Base-by-base conservation (phyloP, 2,888 invertebrate genomes). In the Argyresthia goedartella region DNA sequence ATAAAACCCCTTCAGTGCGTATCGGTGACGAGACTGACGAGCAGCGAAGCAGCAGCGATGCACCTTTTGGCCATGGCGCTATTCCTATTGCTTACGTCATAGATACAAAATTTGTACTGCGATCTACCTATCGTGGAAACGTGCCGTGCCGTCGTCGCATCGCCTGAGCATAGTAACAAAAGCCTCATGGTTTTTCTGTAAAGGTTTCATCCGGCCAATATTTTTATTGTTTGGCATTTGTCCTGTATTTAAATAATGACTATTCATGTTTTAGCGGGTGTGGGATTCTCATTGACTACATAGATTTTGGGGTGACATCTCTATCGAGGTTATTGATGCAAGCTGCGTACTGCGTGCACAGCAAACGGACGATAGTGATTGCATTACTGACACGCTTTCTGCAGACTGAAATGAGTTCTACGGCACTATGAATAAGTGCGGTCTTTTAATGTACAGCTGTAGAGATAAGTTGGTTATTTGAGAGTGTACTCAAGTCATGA, bases 1-100 rank as follows among this genome's bases (percentile, higher is more conserved):
- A 85, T 81, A 80, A 80, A 84, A 82, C 74, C 78, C 73, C 81
- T 84, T 81, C 70, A 76, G 59, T 60, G 59, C 61, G 69, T 72
- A 69, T 72, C 67, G 64, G 63, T 62, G 60, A 58, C 50, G 58
- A 52, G 54, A 64, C 62, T 62, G 60, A 58, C 50, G 58, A 52
- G 54, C 55, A 56, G 54, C 55, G 56, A 53, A 50, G 56, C 55
- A 25, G 25, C 25, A 4, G n/a, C n/a, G n/a, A n/a, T 25, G 6
- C 25, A 25, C 6, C 25, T 4, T 25, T 25, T 25, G 25, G 25
- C 25, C 25, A 6, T 25, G 25, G 25, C 6, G 25, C 25, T 25
- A n/a, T n/a, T n/a, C n/a, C n/a, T n/a, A n/a, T n/a, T n/a, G n/a
- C n/a, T n/a, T n/a, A n/a, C n/a, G n/a, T n/a, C n/a, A n/a, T n/a